A percentile compares a stretch with the other conserved stretches of the same genome.
phyloP scores from a whole-genome alignment of 2,113 vertebrate genomes.

The Semnornis frantzii region DNA sequence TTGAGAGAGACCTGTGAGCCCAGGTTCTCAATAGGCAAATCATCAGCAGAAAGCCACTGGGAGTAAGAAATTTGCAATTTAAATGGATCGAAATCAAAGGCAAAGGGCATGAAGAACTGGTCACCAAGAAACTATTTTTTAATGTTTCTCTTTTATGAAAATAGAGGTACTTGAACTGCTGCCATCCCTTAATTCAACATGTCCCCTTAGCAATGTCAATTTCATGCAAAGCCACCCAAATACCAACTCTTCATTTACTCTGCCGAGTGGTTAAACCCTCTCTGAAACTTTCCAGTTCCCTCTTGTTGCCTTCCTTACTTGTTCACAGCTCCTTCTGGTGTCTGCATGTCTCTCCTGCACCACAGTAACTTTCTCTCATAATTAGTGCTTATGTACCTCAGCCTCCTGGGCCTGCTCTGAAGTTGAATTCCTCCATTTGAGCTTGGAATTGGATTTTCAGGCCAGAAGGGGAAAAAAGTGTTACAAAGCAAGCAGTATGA shows the following conservation, averaged over 20 bases:
- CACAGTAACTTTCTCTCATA: not conserved
- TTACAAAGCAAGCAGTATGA: not conserved
- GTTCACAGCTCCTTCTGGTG: not conserved
- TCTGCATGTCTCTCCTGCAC: not conserved
- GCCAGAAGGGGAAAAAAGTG: not conserved
- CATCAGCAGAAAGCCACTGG: not conserved
- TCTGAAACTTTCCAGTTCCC: not conserved
- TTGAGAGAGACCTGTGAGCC: not conserved
- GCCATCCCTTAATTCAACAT: not conserved
- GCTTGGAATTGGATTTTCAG: not conserved
- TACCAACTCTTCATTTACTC: not conserved
- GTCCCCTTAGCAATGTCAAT: too few species aligned
- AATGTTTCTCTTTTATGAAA: not conserved
- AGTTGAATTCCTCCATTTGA: not conserved
- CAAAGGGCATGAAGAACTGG: not conserved
- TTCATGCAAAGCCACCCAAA: not conserved
- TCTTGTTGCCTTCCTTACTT: not conserved
- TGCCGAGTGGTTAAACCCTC: not conserved
- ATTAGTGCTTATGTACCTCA: not conserved
- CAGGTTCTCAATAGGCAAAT: not conserved
- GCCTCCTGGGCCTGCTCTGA: not conserved
- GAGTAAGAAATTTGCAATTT: not conserved
- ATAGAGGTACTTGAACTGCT: not conserved
- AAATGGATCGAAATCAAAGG: conserved; percentile 13
- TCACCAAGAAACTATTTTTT: not conserved